Base-by-base conservation (phyloP, 1,140 invertebrate species). In the Galleria mellonella region DNA sequence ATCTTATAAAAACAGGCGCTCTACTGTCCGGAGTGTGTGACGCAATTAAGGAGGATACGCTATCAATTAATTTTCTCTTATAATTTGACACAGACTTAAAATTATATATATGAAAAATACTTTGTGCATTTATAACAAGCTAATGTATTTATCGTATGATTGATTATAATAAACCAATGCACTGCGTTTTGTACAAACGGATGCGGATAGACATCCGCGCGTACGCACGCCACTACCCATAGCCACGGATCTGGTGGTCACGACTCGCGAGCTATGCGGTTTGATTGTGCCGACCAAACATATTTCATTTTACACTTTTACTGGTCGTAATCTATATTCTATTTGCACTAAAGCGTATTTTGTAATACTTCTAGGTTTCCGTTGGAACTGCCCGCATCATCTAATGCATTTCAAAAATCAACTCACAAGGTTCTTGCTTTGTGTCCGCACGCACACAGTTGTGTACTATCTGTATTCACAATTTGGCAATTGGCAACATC, bases 401-500 rank as follows among this genome's bases (percentile, higher is more conserved):
- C n/a, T n/a, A n/a, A n/a, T n/a, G n/a, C n/a, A 43, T 49, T 13
- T 51, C 45, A 51, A 49, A 3, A 23, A 23, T 23, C 17, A 6
- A 43, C 32, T 11, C 17, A 12, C n/a, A 44, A 48, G 37, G 32
- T 44, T 46, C 44, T 1, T 12, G 12, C 27, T 5, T 10, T 7
- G 11, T 9, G 36, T 45, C 46, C 46, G 43, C 49, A 61, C 52
- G 37, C 40, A 52, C 40, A 52, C 39, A 42, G 45, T 37, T 36
- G 23, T 10, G 45, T 43, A 44, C 41, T 55, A 32, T 27, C 42
- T 41, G 52, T 45, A 55, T 51, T 47, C 27, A 46, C 55, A 49
- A 35, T 59, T 59, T 55, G 49, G 52, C 52, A 58, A 62, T 56
- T 50, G 51, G 33, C 48, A 50, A 62, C 59, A 50, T 47, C 44